These are phyloP conservation scores for Nyctalus aviator DNA, from an alignment of 2,797 vertebrate species.

Conservation along the genomic window DNA sequence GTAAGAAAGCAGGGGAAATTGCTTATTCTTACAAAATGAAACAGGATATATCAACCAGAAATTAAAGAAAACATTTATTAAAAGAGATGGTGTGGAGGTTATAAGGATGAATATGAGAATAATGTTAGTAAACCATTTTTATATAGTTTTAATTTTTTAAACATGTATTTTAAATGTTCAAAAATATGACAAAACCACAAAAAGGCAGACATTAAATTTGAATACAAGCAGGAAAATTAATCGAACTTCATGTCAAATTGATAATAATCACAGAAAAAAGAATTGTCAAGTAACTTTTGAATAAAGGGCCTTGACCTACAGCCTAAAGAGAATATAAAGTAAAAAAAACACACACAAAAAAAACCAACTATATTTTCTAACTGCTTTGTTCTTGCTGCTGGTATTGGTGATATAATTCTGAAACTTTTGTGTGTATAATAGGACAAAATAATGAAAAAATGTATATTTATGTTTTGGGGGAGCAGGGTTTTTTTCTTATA, in stretches of 20 bases:
- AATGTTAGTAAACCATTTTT: not conserved
- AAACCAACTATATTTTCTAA: not conserved
- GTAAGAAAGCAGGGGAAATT: not conserved
- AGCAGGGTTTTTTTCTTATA: not conserved
- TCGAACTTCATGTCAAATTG: not conserved
- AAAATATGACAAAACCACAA: slow-evolving; percentile 2
- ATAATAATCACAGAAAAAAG: not conserved
- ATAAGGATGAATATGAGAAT: not conserved
- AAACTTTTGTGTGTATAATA: slow-evolving; percentile 24
- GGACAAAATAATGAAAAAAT: not conserved
- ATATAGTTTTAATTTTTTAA: slow-evolving; percentile 45
- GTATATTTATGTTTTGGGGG: not conserved
- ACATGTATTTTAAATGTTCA: slow-evolving; percentile 5
- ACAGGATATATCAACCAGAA: slow-evolving; percentile 13
- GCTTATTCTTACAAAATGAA: slow-evolving; percentile 26
- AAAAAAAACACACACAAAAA: not conserved
- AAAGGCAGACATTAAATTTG: not conserved
- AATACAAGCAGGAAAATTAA: slow-evolving; percentile 2
- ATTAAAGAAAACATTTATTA: slow-evolving; percentile 17
- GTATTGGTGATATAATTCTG: not conserved
- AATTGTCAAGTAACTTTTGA: not conserved
- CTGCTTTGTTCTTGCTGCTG: not conserved
- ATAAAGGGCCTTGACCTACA: not conserved
- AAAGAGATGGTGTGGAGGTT: not conserved
- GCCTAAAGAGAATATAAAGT: not conserved